A percentile compares a stretch with the other conserved stretches of the same genome.
Conservation (phyloP, 2,113 vertebrate species). For the Peromyscus californicus region DNA sequence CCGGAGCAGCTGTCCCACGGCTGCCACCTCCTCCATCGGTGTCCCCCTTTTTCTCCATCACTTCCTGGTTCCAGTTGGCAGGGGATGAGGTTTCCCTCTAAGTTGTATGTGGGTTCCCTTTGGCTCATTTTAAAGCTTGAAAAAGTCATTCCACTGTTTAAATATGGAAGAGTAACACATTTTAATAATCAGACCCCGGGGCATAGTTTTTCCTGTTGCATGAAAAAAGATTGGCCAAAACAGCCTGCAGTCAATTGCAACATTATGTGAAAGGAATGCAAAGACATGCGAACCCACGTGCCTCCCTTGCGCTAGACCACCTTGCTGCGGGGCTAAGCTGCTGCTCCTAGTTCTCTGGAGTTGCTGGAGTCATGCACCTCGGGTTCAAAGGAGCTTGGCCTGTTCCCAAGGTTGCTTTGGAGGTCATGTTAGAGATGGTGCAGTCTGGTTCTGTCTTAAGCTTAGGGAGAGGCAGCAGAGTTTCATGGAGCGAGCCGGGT, state of each 20-base stretch:
- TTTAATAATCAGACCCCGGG: conserved; percentile 77
- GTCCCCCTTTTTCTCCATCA: not conserved
- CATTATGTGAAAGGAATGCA: conserved; percentile 68
- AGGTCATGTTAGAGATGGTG: not conserved
- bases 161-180: conserved; percentile 73
- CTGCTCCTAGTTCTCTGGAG: conserved; percentile 16
- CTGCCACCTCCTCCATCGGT: accelerated
- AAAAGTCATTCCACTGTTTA: conserved; percentile 75
- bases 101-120: conserved; percentile 64
- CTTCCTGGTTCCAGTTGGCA: not conserved
- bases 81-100: not conserved
- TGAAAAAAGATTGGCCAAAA: conserved; percentile 76
- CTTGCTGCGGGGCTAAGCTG: not conserved
- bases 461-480: not conserved
- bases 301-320: not conserved
- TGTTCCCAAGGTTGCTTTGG: not conserved
- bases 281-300: not conserved
- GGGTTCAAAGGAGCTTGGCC: not conserved
- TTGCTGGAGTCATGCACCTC: accelerated
- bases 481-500: not conserved
- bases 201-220: conserved; percentile 75
- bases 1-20: too few species aligned
- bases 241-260: conserved; percentile 62
- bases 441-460: not conserved
- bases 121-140: conserved; percentile 32